These are phyloP conservation scores for Drosophila testacea DNA, from an alignment of 2,888 invertebrate species.

Conservation along the genomic window DNA sequence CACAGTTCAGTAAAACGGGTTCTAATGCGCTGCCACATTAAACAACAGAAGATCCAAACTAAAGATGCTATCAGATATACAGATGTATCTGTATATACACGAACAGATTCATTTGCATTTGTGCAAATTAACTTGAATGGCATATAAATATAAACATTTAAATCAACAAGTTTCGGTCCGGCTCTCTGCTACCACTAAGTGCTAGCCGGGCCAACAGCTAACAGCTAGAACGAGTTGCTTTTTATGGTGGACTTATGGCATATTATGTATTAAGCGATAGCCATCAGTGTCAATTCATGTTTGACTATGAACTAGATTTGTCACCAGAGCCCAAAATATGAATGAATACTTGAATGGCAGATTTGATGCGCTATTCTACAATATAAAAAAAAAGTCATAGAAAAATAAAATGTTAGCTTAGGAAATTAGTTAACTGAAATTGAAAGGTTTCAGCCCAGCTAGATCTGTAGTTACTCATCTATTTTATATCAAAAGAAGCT, in stretches of 20 bases:
- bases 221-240: conserved; percentile 44
- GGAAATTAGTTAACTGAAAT: conserved; percentile 1
- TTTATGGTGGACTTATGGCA: conserved; percentile 39
- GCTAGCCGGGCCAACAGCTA: conserved; percentile 16
- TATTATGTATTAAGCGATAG: conserved; percentile 43
- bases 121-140: conserved; percentile 71
- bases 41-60: conserved; percentile 18
- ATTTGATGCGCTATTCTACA: conserved; percentile 3
- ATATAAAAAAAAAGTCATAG: not conserved
- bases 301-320: conserved; percentile 60
- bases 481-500: too few relatives aligned
- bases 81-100: conserved; percentile 1
- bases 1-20: conserved; percentile 29
- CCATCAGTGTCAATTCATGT: conserved; percentile 50
- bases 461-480: not conserved
- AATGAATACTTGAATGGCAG: conserved; percentile 44
- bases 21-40: conserved; percentile 22
- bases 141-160: conserved; percentile 70
- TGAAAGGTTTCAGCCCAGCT: not conserved
- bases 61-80: conserved; percentile 24
- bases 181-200: conserved; percentile 31
- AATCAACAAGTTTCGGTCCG: conserved; percentile 60
- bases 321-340: conserved; percentile 46
- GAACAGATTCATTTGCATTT: conserved; percentile 62
- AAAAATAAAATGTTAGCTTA: conserved; percentile 12